A percentile compares a stretch with the other conserved stretches of the same genome.
phyloP scores from a whole-genome alignment of 2,113 vertebrate genomes.

The Menidia beryllina region DNA sequence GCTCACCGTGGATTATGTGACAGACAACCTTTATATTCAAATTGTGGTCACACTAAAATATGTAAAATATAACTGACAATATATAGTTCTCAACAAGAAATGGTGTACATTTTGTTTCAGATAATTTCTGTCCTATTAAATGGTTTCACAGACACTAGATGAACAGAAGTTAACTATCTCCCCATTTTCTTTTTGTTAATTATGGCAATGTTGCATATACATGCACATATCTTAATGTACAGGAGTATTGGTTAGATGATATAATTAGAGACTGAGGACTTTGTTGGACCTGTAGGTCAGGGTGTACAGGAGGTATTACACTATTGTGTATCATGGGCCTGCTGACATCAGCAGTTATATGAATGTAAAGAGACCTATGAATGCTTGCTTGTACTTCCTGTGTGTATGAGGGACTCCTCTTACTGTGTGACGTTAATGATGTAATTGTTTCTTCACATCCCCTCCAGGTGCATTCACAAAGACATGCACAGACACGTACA shows the following conservation, averaged over 20 bases:
- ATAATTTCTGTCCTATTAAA: neutral
- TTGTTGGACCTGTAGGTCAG: neutral
- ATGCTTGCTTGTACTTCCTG: conserved; percentile 48
- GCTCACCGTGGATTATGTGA: neutral
- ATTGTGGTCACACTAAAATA: too few relatives aligned
- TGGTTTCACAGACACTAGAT: neutral
- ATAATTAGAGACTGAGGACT: conserved; percentile 3
- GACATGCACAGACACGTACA: conserved; percentile 13
- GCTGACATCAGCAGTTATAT: conserved; percentile 48
- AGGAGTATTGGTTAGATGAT: neutral
- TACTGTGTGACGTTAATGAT: conserved; percentile 30
- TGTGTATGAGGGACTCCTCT: conserved; percentile 25
- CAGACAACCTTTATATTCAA: neutral
- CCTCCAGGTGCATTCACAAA: conserved; percentile 15
- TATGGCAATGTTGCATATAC: neutral
- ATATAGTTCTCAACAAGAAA: too few relatives aligned
- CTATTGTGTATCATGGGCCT: conserved; percentile 36
- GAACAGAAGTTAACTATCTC: neutral
- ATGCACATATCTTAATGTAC: neutral
- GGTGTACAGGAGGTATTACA: conserved; percentile 26
- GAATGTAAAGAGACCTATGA: conserved; percentile 39
- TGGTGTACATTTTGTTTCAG: too few relatives aligned
- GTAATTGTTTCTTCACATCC: conserved; percentile 12
- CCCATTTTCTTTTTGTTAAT: neutral
- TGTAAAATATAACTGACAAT: too few relatives aligned